Evolutionary conservation across 2,113 vertebrate species (phyloP).

Genomic region (Apistogramma diplotaenia): DNA sequence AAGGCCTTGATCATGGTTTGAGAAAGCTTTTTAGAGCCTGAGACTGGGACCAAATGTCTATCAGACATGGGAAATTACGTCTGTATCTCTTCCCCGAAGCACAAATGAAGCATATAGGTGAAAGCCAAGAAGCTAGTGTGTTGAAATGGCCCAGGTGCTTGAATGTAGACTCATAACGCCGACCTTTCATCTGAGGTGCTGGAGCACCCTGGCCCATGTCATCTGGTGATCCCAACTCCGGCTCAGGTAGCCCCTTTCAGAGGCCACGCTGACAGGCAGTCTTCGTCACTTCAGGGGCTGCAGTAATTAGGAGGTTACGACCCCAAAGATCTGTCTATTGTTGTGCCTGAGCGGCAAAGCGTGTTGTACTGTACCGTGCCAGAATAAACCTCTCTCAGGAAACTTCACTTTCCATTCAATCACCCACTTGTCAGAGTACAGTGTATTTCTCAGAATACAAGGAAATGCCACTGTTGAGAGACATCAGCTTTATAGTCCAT

Average conservation of each 20-base stretch:
- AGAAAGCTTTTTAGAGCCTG: slow-evolving; percentile 47
- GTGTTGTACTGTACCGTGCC: slow-evolving; percentile 49
- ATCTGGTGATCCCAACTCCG: slow-evolving; percentile 37
- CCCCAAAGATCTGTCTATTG: slow-evolving; percentile 55
- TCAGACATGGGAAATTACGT: slow-evolving; percentile 66
- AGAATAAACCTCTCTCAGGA: slow-evolving; percentile 74
- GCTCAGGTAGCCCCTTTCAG: slow-evolving; percentile 65
- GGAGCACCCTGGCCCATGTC: slow-evolving; percentile 46
- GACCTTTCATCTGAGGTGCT: slow-evolving; percentile 68
- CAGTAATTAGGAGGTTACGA: slow-evolving; percentile 70
- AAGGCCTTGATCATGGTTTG: slow-evolving; percentile 67
- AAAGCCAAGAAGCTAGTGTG: slow-evolving; percentile 64
- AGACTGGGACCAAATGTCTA: slow-evolving; percentile 62
- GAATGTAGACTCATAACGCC: slow-evolving; percentile 52
- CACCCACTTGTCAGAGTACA: slow-evolving; percentile 45
- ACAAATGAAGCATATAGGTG: slow-evolving; percentile 27
- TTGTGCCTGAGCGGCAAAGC: slow-evolving; percentile 48
- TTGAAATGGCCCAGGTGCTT: slow-evolving; percentile 58
- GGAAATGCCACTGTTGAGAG: slow-evolving; percentile 67
- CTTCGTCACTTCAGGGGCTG: slow-evolving; percentile 53
- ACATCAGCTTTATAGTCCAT: slow-evolving; percentile 53
- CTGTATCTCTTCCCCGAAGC: slow-evolving; percentile 31
- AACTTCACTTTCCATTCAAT: slow-evolving; percentile 68
- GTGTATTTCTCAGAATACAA: slow-evolving; percentile 60
- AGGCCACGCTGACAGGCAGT: slow-evolving; percentile 47